These are phyloP conservation scores for Uropetala carovei DNA, from an alignment of 2,888 invertebrate species.

Conservation along the genomic window DNA sequence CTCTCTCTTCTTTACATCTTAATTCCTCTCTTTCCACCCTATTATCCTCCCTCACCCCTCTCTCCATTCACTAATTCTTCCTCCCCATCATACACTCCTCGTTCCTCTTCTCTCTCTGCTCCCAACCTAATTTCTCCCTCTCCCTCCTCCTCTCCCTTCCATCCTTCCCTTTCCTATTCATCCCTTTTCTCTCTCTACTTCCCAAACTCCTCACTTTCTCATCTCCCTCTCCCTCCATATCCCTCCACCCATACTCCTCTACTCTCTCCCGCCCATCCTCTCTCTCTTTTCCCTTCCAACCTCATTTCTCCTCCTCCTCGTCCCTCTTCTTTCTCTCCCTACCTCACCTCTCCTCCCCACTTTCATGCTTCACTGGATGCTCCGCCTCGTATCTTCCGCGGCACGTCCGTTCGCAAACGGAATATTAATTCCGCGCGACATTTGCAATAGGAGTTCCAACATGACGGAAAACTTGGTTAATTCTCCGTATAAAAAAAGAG, in stretches of 20 bases:
- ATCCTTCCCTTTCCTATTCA: background rate
- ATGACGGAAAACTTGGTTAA: slow-evolving; percentile 38
- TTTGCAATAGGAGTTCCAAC: slow-evolving; percentile 40
- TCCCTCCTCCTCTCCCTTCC: background rate
- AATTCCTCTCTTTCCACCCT: no score
- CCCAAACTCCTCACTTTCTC: no score
- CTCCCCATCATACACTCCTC: background rate
- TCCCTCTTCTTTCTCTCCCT: background rate
- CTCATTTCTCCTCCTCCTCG: no score
- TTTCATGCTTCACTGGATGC: slow-evolving; percentile 9
- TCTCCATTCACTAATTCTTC: no score
- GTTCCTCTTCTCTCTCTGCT: background rate
- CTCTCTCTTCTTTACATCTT: background rate
- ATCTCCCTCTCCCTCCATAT: background rate
- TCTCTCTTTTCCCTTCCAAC: no score
- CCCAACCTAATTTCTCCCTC: no score
- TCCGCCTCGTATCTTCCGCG: slow-evolving; percentile 2
- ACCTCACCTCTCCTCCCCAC: background rate
- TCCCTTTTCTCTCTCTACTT: background rate
- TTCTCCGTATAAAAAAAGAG: slow-evolving; percentile 33
- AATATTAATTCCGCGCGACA: slow-evolving; percentile 57
- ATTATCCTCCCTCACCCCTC: no score
- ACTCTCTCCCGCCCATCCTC: no score
- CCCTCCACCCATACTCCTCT: no score
- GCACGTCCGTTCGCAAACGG: slow-evolving; percentile 48